A percentile compares a stretch with the other conserved stretches of the same genome.
Evolutionary conservation across 2,113 vertebrate species (phyloP).

Genomic region (Ranitomeya imitator): DNA sequence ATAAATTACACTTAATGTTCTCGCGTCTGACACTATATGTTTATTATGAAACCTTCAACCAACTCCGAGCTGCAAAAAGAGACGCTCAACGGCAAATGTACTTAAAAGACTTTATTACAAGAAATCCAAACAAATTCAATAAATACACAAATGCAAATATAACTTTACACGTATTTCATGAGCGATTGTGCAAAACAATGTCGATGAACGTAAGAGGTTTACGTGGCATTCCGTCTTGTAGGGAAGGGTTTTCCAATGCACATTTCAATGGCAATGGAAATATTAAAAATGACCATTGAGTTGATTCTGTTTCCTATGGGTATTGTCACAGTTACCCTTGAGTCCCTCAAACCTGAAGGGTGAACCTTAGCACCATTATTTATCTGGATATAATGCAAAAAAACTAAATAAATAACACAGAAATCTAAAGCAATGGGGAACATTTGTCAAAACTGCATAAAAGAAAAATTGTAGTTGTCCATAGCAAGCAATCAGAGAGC

Average conservation of each 20-base stretch:
- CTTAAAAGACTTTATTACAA: slow-evolving; percentile 40
- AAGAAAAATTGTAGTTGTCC: too few species aligned
- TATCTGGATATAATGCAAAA: not conserved
- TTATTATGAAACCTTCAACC: not conserved
- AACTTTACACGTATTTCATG: not conserved
- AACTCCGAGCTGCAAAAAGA: not conserved
- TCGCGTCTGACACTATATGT: not conserved
- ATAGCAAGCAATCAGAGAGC: too few species aligned
- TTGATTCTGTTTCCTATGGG: not conserved
- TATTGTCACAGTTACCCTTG: not conserved
- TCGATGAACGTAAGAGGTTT: not conserved
- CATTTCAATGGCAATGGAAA: not conserved
- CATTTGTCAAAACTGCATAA: too few species aligned
- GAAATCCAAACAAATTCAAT: slow-evolving; percentile 36
- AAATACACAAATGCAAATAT: slow-evolving; percentile 22
- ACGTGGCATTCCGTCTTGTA: not conserved
- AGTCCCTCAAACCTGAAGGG: not conserved
- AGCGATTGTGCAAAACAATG: not conserved
- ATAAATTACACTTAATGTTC: not conserved
- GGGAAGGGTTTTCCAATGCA: not conserved
- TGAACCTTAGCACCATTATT: not conserved
- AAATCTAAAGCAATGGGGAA: not conserved
- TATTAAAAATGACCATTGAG: not conserved
- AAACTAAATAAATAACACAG: not conserved
- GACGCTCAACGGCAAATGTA: not conserved